A percentile compares a stretch with the other conserved stretches of the same genome.
These are phyloP conservation scores for Pogonocherus hispidulus DNA, from an alignment of 2,888 invertebrate genomes.

Conservation along the genomic window DNA sequence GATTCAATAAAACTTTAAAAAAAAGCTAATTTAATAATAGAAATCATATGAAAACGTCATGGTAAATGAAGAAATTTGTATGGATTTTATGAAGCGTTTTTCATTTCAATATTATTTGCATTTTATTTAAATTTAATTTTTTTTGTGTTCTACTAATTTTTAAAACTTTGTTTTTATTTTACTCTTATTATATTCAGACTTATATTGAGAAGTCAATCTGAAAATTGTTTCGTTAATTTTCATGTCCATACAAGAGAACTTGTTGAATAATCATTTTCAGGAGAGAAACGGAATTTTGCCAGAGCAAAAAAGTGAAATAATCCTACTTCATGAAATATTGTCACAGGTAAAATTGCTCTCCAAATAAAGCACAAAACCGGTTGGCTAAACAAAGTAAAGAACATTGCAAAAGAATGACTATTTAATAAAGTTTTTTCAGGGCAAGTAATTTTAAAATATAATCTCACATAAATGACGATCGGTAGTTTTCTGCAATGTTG, in stretches of 20 bases:
- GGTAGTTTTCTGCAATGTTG: not conserved
- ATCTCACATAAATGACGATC: slow-evolving; percentile 2
- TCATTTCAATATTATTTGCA: too few relatives aligned
- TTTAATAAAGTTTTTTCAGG: slow-evolving; percentile 1
- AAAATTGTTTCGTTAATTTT: too few relatives aligned
- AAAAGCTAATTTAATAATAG: not conserved
- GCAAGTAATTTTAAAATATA: not conserved
- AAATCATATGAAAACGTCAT: not conserved
- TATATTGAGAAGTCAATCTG: too few relatives aligned
- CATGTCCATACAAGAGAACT: too few relatives aligned
- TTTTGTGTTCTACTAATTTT: too few relatives aligned
- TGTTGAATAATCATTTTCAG: too few relatives aligned
- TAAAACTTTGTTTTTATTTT: too few relatives aligned
- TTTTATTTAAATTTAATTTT: too few relatives aligned
- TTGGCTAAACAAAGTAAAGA: slow-evolving; percentile 4
- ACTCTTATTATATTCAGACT: too few relatives aligned
- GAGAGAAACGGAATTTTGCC: not conserved
- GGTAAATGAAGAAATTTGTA: not conserved
- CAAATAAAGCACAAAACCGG: not conserved
- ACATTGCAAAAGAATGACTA: slow-evolving; percentile 1
- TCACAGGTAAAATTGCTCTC: not conserved
- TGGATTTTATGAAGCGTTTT: not conserved
- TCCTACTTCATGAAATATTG: not conserved
- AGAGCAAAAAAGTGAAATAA: not conserved
- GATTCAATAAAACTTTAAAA: not conserved